phyloP scores from a whole-genome alignment of 1,140 invertebrate species.

The Laodelphax striatellus region DNA sequence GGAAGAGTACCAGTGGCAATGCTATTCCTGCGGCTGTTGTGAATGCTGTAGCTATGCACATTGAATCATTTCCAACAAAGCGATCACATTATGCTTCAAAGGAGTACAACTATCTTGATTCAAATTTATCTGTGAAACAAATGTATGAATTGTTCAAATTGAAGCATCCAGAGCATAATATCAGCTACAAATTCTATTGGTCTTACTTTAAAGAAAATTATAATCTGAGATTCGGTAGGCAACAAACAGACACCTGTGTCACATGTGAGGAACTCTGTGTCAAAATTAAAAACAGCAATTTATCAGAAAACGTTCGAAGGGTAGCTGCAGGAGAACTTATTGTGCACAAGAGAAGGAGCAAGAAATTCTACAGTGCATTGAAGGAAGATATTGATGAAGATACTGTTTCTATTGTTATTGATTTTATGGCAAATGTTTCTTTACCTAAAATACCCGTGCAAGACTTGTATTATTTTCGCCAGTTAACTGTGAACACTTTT shows the following conservation, averaged over 20 bases:
- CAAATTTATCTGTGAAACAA: slow-evolving; percentile 8
- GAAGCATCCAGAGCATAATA: slow-evolving; percentile 20
- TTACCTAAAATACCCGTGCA: slow-evolving; percentile 20
- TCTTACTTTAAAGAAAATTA: slow-evolving; percentile 20
- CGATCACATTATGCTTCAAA: neutral
- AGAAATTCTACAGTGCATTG: slow-evolving; percentile 25
- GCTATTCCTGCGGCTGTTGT: neutral
- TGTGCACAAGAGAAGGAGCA: slow-evolving; percentile 20
- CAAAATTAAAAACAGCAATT: slow-evolving; percentile 18
- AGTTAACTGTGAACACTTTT: slow-evolving; percentile 21
- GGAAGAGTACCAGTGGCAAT: neutral
- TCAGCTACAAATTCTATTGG: slow-evolving; percentile 16
- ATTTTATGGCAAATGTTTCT: slow-evolving; percentile 24
- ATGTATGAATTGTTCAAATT: slow-evolving; percentile 11
- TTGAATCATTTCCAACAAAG: neutral
- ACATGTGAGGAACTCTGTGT: slow-evolving; percentile 11
- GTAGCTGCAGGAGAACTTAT: slow-evolving; percentile 24
- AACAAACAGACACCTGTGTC: slow-evolving; percentile 16
- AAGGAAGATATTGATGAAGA: slow-evolving; percentile 17
- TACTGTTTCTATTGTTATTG: slow-evolving; percentile 9
- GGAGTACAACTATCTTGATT: slow-evolving; percentile 6
- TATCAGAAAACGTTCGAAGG: slow-evolving; percentile 22
- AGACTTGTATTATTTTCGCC: slow-evolving; percentile 22
- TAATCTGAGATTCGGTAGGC: slow-evolving; percentile 20
- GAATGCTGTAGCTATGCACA: neutral